These are phyloP conservation scores for Anableps anableps DNA, from an alignment of 2,797 vertebrate species.

Conservation along the genomic window DNA sequence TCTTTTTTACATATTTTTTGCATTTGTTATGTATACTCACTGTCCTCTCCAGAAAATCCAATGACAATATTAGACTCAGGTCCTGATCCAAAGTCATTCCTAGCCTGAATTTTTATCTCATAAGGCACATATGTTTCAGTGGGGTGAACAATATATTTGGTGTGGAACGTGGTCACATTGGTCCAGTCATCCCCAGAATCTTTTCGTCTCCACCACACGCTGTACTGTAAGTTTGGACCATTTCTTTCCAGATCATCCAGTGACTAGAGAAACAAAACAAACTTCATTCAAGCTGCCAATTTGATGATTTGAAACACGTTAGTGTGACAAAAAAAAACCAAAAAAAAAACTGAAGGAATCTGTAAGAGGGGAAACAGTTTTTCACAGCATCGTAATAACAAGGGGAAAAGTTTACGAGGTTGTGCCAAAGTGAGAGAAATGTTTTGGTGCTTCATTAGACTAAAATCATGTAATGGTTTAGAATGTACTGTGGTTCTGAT, in stretches of 20 bases:
- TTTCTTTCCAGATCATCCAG: conserved; percentile 87
- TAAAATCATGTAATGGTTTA: neutral
- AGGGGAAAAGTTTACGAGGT: neutral
- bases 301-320: neutral
- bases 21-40: conserved; percentile 77
- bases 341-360: neutral
- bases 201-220: conserved; percentile 87
- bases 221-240: conserved; percentile 90
- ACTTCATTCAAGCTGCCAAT: neutral
- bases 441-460: neutral
- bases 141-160: conserved; percentile 84
- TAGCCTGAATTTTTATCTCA: conserved; percentile 92
- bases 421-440: neutral
- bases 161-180: conserved; percentile 81
- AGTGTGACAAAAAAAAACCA: neutral
- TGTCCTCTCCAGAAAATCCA: conserved; percentile 94
- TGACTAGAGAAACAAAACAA: conserved; percentile 64
- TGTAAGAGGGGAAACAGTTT: neutral
- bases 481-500: neutral
- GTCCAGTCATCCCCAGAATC: conserved; percentile 86
- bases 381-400: neutral
- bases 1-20: neutral
- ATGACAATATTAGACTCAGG: conserved; percentile 86
- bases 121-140: conserved; percentile 91
- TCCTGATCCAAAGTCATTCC: conserved; percentile 90